Evolutionary conservation across 2,797 vertebrate species (phyloP).

Genomic region (Xiphophorus birchmanni): DNA sequence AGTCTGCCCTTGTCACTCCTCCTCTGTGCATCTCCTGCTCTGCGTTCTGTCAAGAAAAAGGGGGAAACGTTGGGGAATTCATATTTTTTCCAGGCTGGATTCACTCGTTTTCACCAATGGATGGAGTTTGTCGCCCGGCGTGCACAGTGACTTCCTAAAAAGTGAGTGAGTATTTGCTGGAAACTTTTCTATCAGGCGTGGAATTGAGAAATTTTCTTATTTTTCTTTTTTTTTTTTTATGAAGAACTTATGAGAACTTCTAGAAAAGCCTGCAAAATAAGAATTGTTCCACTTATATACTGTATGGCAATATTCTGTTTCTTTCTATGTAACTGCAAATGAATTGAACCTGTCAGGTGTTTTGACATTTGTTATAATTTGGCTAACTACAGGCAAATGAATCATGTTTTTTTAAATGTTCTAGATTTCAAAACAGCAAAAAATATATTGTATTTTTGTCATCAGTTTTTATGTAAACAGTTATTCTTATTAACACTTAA

Average conservation of each 20-base stretch:
- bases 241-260: neutral
- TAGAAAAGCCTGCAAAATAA: neutral
- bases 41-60: neutral
- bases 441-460: neutral
- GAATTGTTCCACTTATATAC: neutral
- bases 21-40: constrained; percentile 22
- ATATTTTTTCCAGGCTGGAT: constrained; percentile 83
- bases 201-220: neutral
- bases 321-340: neutral
- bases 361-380: neutral
- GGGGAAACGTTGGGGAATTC: constrained; percentile 31
- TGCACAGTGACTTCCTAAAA: constrained; percentile 87
- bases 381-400: neutral
- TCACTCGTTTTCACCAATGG: constrained; percentile 93
- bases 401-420: neutral
- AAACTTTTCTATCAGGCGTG: neutral
- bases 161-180: constrained; percentile 84
- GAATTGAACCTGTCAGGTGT: neutral
- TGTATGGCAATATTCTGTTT: neutral
- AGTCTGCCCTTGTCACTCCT: constrained; percentile 53
- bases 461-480: neutral
- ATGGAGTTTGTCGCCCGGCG: constrained; percentile 86
- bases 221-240: too few relatives aligned
- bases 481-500: neutral
- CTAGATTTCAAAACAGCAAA: neutral